Evolutionary conservation across 2,113 vertebrate species (phyloP).

Genomic region (Egretta garzetta): DNA sequence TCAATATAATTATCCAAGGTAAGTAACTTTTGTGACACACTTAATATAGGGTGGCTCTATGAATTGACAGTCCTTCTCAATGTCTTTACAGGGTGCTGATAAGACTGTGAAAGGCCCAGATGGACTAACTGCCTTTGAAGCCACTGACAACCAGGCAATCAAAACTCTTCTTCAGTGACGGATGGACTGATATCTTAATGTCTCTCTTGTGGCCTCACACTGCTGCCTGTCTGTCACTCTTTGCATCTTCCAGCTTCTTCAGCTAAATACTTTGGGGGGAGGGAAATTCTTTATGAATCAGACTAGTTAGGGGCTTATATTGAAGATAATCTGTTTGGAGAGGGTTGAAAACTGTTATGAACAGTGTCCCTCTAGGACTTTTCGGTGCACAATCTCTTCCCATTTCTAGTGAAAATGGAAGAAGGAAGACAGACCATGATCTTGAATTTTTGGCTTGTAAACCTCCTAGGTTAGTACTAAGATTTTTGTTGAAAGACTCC

Average conservation of each 20-base stretch:
- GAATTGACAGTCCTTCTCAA: conserved; percentile 1
- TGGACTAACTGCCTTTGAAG: conserved; percentile 86
- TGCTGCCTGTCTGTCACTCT: conserved; percentile 87
- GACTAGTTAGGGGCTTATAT: conserved; percentile 64
- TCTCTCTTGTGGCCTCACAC: conserved; percentile 85
- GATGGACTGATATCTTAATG: conserved; percentile 79
- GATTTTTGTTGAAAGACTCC: conserved; percentile 47
- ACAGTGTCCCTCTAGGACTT: conserved; percentile 52
- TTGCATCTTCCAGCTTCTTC: conserved; percentile 81
- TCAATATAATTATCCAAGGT: background rate
- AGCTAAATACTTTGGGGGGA: conserved; percentile 79
- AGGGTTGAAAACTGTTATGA: conserved; percentile 30
- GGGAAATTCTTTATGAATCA: conserved; percentile 72
- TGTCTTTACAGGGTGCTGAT: conserved; percentile 89
- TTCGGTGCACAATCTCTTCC: conserved; percentile 67
- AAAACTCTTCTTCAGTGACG: conserved; percentile 92
- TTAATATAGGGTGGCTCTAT: background rate
- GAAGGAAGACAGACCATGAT: conserved; percentile 52
- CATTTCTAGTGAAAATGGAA: conserved; percentile 59
- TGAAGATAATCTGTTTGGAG: conserved; percentile 39
- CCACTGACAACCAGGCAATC: conserved; percentile 85
- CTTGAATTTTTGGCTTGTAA: conserved; percentile 54
- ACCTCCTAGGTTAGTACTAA: conserved; percentile 60
- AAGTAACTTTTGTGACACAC: background rate
- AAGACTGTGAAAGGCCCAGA: conserved; percentile 87